phyloP scores from a whole-genome alignment of 2,113 vertebrate genomes.

The Cyprinodon tularosa region DNA sequence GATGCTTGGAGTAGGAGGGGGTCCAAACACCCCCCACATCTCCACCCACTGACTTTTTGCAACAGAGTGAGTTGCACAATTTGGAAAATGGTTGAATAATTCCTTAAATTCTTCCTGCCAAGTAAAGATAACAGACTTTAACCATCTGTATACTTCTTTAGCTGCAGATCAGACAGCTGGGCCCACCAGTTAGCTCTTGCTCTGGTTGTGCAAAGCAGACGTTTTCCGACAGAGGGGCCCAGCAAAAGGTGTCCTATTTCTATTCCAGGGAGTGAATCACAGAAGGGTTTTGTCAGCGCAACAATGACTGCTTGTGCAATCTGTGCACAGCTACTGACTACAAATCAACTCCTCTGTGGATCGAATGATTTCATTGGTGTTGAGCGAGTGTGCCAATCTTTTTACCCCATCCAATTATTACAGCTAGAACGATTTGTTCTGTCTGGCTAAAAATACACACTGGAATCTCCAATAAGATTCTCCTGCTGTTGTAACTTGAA shows the following conservation, averaged over 20 bases:
- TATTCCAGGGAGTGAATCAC: slow-evolving; percentile 30
- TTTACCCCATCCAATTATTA: background rate
- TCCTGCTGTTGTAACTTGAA: background rate
- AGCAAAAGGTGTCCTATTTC: slow-evolving; percentile 51
- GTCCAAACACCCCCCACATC: background rate
- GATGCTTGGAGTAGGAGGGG: background rate
- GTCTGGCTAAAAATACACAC: background rate
- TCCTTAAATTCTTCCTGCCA: background rate
- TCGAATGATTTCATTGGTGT: background rate
- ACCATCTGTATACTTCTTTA: background rate
- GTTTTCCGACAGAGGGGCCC: slow-evolving; percentile 25
- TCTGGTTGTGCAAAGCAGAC: slow-evolving; percentile 28
- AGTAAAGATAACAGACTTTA: background rate
- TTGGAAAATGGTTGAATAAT: background rate
- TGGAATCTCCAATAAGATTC: background rate
- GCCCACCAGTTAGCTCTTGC: background rate
- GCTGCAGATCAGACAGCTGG: background rate
- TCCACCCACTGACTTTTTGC: background rate
- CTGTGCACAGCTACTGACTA: slow-evolving; percentile 3
- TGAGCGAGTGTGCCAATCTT: background rate
- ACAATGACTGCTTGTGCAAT: slow-evolving; percentile 31
- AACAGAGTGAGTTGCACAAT: background rate
- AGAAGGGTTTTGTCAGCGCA: slow-evolving; percentile 25
- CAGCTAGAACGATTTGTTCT: background rate
- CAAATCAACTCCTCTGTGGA: background rate